Evolutionary conservation across 2,797 vertebrate genomes (phyloP).

Genomic region (Rhincodon typus): DNA sequence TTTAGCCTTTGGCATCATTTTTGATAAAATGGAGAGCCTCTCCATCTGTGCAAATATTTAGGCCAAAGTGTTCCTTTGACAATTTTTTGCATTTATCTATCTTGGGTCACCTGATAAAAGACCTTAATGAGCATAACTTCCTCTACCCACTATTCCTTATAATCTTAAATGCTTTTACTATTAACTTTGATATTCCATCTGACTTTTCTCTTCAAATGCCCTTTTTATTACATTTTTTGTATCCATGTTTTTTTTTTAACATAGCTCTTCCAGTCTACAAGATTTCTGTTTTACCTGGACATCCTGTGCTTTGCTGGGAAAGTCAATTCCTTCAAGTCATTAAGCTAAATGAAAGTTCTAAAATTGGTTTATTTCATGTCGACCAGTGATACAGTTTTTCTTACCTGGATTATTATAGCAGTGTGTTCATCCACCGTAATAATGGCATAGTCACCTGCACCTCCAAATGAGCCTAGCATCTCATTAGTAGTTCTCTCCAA

Average conservation of each 20-base stretch:
- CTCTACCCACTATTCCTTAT: background rate
- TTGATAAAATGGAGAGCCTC: no score
- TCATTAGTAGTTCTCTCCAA: conserved; percentile 69
- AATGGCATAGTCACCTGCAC: conserved; percentile 60
- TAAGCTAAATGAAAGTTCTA: conserved; percentile 1
- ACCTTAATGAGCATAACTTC: background rate
- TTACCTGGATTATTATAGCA: conserved; percentile 78
- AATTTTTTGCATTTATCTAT: no score
- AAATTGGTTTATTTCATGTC: background rate
- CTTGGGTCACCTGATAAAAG: background rate
- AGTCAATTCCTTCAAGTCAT: background rate
- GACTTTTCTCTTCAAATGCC: background rate
- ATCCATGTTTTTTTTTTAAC: background rate
- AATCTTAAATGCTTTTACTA: background rate
- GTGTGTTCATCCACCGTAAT: conserved; percentile 82
- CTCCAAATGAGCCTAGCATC: conserved; percentile 70
- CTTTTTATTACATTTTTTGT: background rate
- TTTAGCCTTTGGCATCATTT: no score
- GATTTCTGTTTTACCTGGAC: background rate
- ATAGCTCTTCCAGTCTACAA: background rate
- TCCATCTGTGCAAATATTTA: no score
- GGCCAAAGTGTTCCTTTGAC: background rate
- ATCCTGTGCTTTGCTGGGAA: background rate
- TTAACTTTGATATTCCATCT: background rate
- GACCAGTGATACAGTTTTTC: background rate